phyloP scores from a whole-genome alignment of 1,140 invertebrate species.

The Rhopalosiphum padi region DNA sequence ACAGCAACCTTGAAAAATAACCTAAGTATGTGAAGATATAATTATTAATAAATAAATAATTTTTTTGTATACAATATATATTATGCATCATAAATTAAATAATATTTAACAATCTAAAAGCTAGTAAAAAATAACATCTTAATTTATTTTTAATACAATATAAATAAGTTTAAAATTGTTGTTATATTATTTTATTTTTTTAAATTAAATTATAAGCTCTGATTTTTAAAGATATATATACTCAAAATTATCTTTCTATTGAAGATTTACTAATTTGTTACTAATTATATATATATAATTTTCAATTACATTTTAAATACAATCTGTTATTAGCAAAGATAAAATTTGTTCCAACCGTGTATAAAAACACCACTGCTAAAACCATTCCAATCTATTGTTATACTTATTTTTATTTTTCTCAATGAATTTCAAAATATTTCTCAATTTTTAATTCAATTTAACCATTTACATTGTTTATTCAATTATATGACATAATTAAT shows the following conservation, averaged over 20 bases:
- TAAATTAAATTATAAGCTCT: not conserved
- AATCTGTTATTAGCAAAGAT: not conserved
- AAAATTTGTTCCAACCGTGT: not conserved
- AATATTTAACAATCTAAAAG: not conserved
- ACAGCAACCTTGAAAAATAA: constrained; percentile 31
- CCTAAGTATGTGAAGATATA: not conserved
- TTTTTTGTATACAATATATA: not conserved
- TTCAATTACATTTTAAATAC: not conserved
- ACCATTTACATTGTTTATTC: not conserved
- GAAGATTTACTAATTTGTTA: too few relatives aligned
- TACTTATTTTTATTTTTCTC: not conserved
- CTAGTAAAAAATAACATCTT: not conserved
- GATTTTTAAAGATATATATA: not conserved
- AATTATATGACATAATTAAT: not conserved
- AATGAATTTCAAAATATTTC: not conserved
- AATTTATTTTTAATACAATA: not conserved
- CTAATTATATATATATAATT: too few relatives aligned
- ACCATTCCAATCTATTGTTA: not conserved
- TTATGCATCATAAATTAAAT: not conserved
- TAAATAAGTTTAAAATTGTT: not conserved
- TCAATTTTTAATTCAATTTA: not conserved
- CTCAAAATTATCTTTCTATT: too few relatives aligned
- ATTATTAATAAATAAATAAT: not conserved
- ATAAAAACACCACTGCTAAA: not conserved
- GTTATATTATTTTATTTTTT: not conserved